phyloP scores from a whole-genome alignment of 2,888 invertebrate species.

The Ormyrus thymus region DNA sequence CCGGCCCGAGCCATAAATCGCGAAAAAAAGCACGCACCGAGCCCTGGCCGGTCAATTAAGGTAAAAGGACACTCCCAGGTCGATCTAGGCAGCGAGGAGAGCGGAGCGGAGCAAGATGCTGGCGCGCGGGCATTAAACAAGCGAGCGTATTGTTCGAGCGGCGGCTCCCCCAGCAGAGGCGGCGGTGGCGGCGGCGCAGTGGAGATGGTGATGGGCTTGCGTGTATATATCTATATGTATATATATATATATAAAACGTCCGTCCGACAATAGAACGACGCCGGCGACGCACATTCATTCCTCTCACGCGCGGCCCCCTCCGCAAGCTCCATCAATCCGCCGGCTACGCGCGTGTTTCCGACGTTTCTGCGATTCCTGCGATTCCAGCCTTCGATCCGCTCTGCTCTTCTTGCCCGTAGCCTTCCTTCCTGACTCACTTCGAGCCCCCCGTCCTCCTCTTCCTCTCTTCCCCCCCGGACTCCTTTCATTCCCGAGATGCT shows the following conservation, averaged over 20 bases:
- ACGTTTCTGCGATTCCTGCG: constrained; percentile 47
- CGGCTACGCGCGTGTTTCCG: constrained; percentile 16
- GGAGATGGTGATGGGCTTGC: constrained; percentile 8
- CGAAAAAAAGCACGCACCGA: not conserved
- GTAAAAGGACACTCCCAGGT: no score
- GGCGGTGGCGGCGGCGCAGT: not conserved
- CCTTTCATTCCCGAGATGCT: not conserved
- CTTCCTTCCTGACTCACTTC: no score
- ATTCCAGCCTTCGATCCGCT: constrained; percentile 4
- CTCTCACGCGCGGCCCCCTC: constrained; percentile 48
- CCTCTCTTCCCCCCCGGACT: not conserved
- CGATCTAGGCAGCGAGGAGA: not conserved
- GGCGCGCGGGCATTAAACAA: constrained; percentile 37
- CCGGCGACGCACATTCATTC: constrained; percentile 39
- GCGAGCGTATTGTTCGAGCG: constrained; percentile 29
- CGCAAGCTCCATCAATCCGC: constrained; percentile 38
- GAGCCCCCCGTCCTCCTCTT: not conserved
- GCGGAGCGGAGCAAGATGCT: not conserved
- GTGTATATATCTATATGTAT: not conserved
- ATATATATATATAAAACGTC: no score
- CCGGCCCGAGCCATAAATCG: not conserved
- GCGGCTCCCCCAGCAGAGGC: no score
- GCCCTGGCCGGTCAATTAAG: not conserved
- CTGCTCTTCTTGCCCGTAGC: not conserved
- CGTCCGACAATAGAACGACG: constrained; percentile 24